Base-by-base conservation (phyloP, 2,888 invertebrate species). In the Glaucopsyche alexis region DNA sequence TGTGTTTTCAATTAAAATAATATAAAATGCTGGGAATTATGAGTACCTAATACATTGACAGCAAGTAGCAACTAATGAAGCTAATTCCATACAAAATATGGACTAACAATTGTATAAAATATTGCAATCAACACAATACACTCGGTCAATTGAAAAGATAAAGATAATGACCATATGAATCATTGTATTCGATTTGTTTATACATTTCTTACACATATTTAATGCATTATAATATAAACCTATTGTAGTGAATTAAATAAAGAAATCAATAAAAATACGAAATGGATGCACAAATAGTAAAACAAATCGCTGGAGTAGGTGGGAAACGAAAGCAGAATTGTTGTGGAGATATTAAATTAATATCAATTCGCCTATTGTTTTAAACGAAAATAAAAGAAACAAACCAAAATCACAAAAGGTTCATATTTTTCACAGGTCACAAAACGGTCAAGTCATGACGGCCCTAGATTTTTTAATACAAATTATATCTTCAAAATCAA, bases 401-500 rank as follows among this genome's bases (percentile, higher is more conserved):
- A 47, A 73, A 72, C 69, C 69, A 55, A 73, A 73, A 70, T 70
- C 69, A 60, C 47, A 60, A 69, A 60, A 67, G 60, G 60, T 55
- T 73, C 69, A 45, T 50, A 70, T 60, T 73, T 50, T 73, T 73
- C 70, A 73, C 73, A 73, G 73, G 64, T 73, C 55, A 71, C 64
- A 47, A 73, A 73, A 69, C 64, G 40, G 69, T 60, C 55, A 52
- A 45, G 19, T 60, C 14, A 40, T 6, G 60, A 67, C n/a, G 38
- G 52, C n/a, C 40, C 19, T 38, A 72, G 60, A 69, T 55, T n/a
- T 70, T 38, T 52, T 45, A 11, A 38, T 42, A 69, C 45, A 19
- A 69, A 13, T 29, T 49, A 69, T 67, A 42, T 9, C 4, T 19
- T 45, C 7, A 67, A 45, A 67, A 45, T 45, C 6, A 45, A 13